Evolutionary conservation across 2,797 vertebrate genomes (phyloP).

Genomic region (Heterohyrax brucei): DNA sequence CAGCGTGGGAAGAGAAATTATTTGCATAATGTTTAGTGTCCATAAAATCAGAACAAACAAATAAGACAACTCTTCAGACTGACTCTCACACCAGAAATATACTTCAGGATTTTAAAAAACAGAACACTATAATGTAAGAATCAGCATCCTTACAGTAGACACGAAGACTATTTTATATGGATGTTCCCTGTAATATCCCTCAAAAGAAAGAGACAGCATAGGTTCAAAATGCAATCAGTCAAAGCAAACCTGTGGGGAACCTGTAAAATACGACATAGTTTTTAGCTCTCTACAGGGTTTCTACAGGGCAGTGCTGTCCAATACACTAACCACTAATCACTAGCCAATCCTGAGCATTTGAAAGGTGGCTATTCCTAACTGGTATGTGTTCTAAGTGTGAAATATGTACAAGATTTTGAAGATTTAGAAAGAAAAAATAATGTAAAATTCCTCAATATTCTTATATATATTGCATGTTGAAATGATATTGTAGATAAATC

Average conservation of each 20-base stretch:
- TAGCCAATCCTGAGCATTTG: not conserved
- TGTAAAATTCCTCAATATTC: not conserved
- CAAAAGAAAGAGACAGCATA: not conserved
- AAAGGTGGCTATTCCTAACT: not conserved
- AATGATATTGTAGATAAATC: not conserved
- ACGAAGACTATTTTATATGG: not conserved
- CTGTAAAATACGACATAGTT: not conserved
- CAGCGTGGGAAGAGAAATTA: slow-evolving; percentile 10
- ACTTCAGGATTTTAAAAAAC: not conserved
- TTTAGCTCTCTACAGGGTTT: not conserved
- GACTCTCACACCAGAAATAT: not conserved
- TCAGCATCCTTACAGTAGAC: not conserved
- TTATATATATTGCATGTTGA: not conserved
- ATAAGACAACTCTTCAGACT: not conserved
- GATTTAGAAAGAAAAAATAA: not conserved
- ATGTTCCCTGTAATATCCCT: not conserved
- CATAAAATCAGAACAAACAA: not conserved
- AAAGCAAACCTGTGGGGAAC: not conserved
- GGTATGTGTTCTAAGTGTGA: not conserved
- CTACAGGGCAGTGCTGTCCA: not conserved
- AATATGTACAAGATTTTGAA: not conserved
- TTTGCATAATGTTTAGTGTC: slow-evolving; percentile 15
- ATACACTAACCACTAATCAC: not conserved
- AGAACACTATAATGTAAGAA: not conserved
- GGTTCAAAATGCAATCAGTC: not conserved